These are phyloP conservation scores for Dendrolimus kikuchii DNA, from an alignment of 1,140 invertebrate species.

Conservation along the genomic window DNA sequence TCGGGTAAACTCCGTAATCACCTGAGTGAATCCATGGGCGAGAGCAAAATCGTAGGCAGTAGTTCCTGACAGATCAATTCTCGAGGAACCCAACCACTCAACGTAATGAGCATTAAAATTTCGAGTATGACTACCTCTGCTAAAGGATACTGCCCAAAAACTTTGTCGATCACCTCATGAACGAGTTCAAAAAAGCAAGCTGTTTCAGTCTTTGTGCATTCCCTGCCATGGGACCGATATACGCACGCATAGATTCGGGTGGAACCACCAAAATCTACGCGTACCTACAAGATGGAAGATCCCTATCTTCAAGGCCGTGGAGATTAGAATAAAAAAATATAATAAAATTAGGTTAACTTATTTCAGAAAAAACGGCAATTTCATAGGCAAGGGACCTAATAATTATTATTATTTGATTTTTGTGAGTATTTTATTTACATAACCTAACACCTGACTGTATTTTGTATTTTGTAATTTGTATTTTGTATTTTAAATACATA, in stretches of 20 bases:
- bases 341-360: no score
- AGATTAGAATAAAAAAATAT: no score
- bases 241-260: slow-evolving; percentile 17
- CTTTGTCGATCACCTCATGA: slow-evolving; percentile 1
- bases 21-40: slow-evolving; percentile 9
- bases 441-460: no score
- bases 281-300: slow-evolving; percentile 9
- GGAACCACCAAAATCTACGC: slow-evolving; percentile 9
- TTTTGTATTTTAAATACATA: no score
- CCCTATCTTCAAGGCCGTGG: slow-evolving; percentile 5
- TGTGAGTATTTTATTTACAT: no score
- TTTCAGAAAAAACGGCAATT: no score
- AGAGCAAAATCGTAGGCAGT: slow-evolving; percentile 9
- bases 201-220: neutral
- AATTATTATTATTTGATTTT: no score
- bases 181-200: no score
- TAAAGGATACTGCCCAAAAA: slow-evolving; percentile 5
- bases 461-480: no score
- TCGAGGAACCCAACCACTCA: slow-evolving; percentile 3
- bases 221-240: slow-evolving; percentile 6
- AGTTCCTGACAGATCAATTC: slow-evolving; percentile 2
- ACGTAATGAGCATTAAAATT: slow-evolving; percentile 5
- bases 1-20: slow-evolving; percentile 4
- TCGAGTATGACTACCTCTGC: slow-evolving; percentile 7
- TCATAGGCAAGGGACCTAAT: no score